Evolutionary conservation across 2,113 vertebrate genomes (phyloP).

Genomic region (Myotis brandtii): DNA sequence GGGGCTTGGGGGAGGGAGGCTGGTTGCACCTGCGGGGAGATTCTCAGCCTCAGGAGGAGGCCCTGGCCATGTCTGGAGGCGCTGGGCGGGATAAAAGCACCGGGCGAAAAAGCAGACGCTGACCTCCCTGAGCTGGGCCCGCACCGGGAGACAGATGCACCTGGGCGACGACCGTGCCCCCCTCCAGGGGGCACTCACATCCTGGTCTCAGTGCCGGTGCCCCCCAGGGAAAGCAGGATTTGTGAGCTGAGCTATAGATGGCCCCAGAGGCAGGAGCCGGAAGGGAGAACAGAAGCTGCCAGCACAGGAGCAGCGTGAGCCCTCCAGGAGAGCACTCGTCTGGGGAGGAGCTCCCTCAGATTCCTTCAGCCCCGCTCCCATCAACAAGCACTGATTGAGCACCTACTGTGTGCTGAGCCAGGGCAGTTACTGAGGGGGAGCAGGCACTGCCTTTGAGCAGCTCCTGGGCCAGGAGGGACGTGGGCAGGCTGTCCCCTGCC

Average conservation of each 20-base stretch:
- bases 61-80: not conserved
- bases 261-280: not conserved
- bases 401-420: not conserved
- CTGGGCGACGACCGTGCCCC: not conserved
- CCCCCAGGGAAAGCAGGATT: not conserved
- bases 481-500: not conserved
- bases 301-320: not conserved
- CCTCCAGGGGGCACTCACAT: not conserved
- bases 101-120: not conserved
- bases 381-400: not conserved
- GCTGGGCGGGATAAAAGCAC: not conserved
- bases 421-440: fast-evolving
- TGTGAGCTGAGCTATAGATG: not conserved
- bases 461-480: not conserved
- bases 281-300: not conserved
- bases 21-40: not conserved
- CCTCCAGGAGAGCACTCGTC: not conserved
- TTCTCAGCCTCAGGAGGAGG: not conserved
- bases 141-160: not conserved
- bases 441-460: not conserved
- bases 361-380: not conserved
- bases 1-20: no score
- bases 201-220: fast-evolving
- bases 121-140: not conserved
- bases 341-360: not conserved